Evolutionary conservation across 2,113 vertebrate species (phyloP).

Genomic region (Danionella cerebrum): DNA sequence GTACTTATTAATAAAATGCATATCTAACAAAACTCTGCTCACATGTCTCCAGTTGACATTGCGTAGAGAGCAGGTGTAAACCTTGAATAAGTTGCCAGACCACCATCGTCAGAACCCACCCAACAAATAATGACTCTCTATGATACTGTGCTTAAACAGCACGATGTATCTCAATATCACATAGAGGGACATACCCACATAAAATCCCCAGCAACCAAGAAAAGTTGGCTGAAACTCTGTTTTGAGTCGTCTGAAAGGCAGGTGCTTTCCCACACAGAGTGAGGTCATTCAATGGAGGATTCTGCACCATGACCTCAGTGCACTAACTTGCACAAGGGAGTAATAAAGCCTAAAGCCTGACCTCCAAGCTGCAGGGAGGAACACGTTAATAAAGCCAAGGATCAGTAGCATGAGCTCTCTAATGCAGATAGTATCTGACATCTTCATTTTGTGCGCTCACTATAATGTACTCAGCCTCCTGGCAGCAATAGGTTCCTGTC

Average conservation of each 20-base stretch:
- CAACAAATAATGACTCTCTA: background rate
- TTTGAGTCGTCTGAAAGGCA: conserved; percentile 29
- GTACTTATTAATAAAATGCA: too few species aligned
- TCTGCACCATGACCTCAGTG: conserved; percentile 38
- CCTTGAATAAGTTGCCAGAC: too few species aligned
- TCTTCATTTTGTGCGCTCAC: too few species aligned
- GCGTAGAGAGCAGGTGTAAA: too few species aligned
- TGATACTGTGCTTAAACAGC: background rate
- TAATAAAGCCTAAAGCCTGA: conserved; percentile 21
- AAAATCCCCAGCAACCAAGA: conserved; percentile 9
- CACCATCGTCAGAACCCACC: background rate
- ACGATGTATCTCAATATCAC: background rate
- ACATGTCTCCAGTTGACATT: too few species aligned
- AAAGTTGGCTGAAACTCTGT: conserved; percentile 16
- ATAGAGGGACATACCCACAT: background rate
- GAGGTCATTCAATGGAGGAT: conserved; percentile 41
- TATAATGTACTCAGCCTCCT: too few species aligned
- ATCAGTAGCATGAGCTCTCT: background rate
- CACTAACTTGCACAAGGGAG: conserved; percentile 30
- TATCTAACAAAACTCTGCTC: too few species aligned
- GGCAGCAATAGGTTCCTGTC: too few species aligned
- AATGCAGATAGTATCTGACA: too few species aligned
- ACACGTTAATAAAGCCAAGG: conserved; percentile 11
- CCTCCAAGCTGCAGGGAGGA: conserved; percentile 12
- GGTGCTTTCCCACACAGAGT: conserved; percentile 37